phyloP scores from a whole-genome alignment of 2,888 invertebrate genomes.

The Lasioglossum leucozonium region DNA sequence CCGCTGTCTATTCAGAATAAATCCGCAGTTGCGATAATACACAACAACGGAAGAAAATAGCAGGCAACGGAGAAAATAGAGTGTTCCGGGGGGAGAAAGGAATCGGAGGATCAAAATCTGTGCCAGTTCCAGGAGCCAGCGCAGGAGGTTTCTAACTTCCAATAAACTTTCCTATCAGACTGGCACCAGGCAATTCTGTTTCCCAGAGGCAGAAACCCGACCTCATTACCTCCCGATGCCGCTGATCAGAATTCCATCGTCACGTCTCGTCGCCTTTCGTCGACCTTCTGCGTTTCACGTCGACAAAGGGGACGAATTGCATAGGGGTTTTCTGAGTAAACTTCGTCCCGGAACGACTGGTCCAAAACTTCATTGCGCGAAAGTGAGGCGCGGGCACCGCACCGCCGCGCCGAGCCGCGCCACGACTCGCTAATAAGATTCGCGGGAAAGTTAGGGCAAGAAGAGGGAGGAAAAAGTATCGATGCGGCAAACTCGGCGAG shows the following conservation, averaged over 20 bases:
- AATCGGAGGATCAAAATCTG: conserved; percentile 1
- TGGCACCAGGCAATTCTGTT: conserved; percentile 34
- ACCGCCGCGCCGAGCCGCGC: conserved; percentile 5
- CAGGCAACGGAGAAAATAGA: not conserved
- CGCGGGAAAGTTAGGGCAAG: conserved; percentile 42
- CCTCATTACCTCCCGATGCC: conserved; percentile 14
- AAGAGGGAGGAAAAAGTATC: conserved; percentile 46
- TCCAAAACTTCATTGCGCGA: conserved; percentile 38
- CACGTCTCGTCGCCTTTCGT: not conserved
- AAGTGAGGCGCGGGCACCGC: conserved; percentile 26
- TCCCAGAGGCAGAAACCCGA: conserved; percentile 3
- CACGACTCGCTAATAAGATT: conserved; percentile 59
- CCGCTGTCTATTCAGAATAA: too few relatives aligned
- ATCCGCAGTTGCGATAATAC: too few relatives aligned
- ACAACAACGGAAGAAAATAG: not conserved
- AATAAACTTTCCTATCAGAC: conserved; percentile 5
- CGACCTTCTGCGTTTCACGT: conserved; percentile 19
- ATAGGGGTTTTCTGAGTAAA: not conserved
- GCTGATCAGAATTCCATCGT: conserved; percentile 34
- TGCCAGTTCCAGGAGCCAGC: not conserved
- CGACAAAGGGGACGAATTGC: conserved; percentile 16
- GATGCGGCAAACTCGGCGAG: conserved; percentile 50
- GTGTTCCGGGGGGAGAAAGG: not conserved
- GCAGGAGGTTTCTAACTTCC: not conserved
- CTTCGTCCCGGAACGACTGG: conserved; percentile 17